phyloP scores from a whole-genome alignment of 2,113 vertebrate species.

The Neomonachus schauinslandi region DNA sequence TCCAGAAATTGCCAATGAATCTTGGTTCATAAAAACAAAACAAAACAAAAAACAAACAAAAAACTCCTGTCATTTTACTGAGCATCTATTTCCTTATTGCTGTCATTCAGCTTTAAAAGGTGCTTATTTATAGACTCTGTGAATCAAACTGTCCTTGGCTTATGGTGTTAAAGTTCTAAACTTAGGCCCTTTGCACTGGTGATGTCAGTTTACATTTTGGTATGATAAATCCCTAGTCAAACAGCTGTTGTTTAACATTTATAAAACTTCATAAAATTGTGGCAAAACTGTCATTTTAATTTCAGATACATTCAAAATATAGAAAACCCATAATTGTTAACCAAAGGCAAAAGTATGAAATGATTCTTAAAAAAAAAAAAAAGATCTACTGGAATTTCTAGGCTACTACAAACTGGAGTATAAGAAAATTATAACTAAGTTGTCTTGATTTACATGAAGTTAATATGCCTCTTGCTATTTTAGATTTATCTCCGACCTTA shows the following conservation, averaged over 20 bases:
- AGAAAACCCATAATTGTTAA: conserved; percentile 30
- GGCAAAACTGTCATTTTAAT: conserved; percentile 30
- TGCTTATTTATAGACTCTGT: conserved; percentile 20
- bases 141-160: conserved; percentile 32
- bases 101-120: conserved; percentile 45
- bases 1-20: neutral
- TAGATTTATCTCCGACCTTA: neutral
- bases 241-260: conserved; percentile 60
- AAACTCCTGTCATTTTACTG: neutral
- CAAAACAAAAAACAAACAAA: conserved; percentile 16
- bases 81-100: conserved; percentile 54
- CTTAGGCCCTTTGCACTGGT: neutral
- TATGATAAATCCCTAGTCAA: conserved; percentile 31
- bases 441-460: neutral
- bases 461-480: neutral
- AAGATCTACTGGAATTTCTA: neutral
- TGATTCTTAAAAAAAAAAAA: neutral
- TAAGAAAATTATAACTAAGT: neutral
- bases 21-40: conserved; percentile 1
- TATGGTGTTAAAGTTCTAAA: conserved; percentile 26
- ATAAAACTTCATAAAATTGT: conserved; percentile 55
- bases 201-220: conserved; percentile 50
- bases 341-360: neutral
- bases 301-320: conserved; percentile 33
- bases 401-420: neutral